phyloP scores from a whole-genome alignment of 2,888 invertebrate species.

The Eugnorisma glareosa region DNA sequence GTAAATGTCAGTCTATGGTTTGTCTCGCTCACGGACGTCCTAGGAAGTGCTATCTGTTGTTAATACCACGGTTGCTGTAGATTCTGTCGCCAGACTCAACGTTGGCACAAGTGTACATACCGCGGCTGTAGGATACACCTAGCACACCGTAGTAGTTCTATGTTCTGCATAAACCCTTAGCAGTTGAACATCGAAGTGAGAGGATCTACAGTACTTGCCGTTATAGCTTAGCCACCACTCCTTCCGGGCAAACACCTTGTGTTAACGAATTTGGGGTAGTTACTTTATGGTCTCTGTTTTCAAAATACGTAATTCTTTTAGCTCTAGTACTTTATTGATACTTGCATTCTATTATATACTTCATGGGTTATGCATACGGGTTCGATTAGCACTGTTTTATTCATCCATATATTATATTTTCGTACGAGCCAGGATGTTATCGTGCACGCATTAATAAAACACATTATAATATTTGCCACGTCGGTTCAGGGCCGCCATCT shows the following conservation, averaged over 20 bases:
- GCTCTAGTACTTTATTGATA: conserved; percentile 19
- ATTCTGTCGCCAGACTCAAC: conserved; percentile 79
- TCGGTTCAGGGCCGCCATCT: conserved; percentile 40
- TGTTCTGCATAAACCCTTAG: conserved; percentile 47
- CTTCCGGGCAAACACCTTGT: conserved; percentile 44
- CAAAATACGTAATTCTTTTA: conserved; percentile 26
- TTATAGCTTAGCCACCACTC: conserved; percentile 39
- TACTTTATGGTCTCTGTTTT: conserved; percentile 28
- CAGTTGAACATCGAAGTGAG: conserved; percentile 69
- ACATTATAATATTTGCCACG: conserved; percentile 42
- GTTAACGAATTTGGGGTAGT: conserved; percentile 55
- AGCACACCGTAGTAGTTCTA: conserved; percentile 60
- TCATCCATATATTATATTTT: conserved; percentile 32
- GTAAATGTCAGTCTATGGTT: conserved; percentile 28
- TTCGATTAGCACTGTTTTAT: conserved; percentile 39
- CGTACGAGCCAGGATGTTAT: conserved; percentile 36
- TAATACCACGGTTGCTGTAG: conserved; percentile 75
- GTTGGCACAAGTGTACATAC: conserved; percentile 75
- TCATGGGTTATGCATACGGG: conserved; percentile 25
- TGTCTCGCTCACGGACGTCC: conserved; percentile 46
- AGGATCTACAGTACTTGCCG: conserved; percentile 75
- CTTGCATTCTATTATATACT: conserved; percentile 28
- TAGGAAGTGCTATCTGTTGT: conserved; percentile 55
- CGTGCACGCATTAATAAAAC: conserved; percentile 50
- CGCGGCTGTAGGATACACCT: conserved; percentile 63